Evolutionary conservation across 2,888 invertebrate genomes (phyloP).

Genomic region (Xestia c-nigrum): DNA sequence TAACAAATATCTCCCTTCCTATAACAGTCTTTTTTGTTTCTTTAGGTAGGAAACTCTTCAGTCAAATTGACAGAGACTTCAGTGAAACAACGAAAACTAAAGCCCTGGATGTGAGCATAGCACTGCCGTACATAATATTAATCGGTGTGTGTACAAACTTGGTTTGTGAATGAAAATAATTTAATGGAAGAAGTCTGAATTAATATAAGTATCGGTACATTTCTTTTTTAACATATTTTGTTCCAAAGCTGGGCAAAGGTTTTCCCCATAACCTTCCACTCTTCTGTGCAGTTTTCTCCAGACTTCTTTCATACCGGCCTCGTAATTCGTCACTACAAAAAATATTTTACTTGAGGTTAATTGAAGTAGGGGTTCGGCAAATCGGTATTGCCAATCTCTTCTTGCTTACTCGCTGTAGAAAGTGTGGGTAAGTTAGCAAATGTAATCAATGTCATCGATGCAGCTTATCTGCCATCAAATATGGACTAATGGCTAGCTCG

Average conservation of each 20-base stretch:
- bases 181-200: no score
- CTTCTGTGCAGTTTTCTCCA: background rate
- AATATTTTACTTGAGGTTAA: background rate
- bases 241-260: background rate
- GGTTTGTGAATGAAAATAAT: no score
- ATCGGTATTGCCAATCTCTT: background rate
- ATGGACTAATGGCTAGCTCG: conserved; percentile 42
- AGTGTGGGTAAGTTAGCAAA: conserved; percentile 25
- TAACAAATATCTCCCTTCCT: no score
- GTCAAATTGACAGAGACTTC: no score
- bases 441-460: conserved; percentile 51
- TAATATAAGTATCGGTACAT: background rate
- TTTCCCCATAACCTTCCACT: no score
- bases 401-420: conserved; percentile 35
- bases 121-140: no score
- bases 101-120: no score
- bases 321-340: background rate
- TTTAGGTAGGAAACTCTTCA: background rate
- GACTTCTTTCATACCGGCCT: background rate
- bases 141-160: no score
- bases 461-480: conserved; percentile 39
- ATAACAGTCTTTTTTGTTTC: no score
- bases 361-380: background rate
- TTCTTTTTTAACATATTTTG: background rate
- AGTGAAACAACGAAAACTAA: no score